These are phyloP conservation scores for Panurus biarmicus DNA, from an alignment of 2,113 vertebrate genomes.

Conservation along the genomic window DNA sequence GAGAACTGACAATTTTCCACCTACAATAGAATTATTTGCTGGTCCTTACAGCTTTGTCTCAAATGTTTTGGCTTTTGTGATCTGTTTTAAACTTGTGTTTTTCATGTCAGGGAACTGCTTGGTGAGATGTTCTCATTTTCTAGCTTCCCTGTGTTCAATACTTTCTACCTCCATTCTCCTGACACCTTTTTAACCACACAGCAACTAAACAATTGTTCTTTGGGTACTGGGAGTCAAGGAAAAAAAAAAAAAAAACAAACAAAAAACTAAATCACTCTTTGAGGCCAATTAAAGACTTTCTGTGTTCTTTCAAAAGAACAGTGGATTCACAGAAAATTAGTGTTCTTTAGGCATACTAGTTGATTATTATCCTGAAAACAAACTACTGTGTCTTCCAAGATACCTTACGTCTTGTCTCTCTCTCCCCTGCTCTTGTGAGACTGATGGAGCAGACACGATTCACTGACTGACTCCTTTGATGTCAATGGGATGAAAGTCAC, in stretches of 20 bases:
- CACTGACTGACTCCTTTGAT: slow-evolving; percentile 12
- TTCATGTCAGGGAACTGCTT: background rate
- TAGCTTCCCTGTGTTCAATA: background rate
- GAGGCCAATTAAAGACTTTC: background rate
- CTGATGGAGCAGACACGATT: background rate
- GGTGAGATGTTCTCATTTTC: background rate
- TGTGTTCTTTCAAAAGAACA: background rate
- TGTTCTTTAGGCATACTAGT: background rate
- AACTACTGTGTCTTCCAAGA: background rate
- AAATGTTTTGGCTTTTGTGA: background rate
- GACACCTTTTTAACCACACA: background rate
- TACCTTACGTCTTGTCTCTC: background rate
- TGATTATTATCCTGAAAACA: background rate
- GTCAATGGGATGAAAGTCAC: background rate
- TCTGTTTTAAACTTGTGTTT: background rate
- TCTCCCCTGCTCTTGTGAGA: background rate
- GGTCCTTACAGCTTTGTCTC: background rate
- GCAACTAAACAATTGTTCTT: background rate
- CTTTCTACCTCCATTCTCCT: accelerated
- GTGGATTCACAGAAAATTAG: background rate
- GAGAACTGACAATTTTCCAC: background rate
- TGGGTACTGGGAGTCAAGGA: background rate
- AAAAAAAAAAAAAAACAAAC: too few relatives aligned
- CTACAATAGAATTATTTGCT: background rate
- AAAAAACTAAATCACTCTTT: too few relatives aligned